These are phyloP conservation scores for Limnodromus scolopaceus DNA, from an alignment of 2,797 vertebrate species.

Conservation along the genomic window DNA sequence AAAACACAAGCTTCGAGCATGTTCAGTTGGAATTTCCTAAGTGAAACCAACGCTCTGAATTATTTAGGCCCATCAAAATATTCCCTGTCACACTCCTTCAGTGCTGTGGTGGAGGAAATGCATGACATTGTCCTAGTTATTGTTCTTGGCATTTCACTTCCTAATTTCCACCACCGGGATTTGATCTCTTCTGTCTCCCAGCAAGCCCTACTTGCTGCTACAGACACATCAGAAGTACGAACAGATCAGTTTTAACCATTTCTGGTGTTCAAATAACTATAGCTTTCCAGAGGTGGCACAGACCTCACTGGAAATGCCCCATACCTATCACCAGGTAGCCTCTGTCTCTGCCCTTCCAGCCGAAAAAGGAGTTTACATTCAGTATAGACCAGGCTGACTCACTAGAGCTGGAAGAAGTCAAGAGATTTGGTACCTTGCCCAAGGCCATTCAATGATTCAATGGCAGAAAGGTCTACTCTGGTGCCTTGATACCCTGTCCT, in stretches of 20 bases:
- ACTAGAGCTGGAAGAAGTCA: neutral
- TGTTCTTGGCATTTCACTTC: constrained; percentile 44
- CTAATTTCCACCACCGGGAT: neutral
- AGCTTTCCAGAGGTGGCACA: neutral
- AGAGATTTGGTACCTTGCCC: neutral
- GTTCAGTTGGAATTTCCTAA: neutral
- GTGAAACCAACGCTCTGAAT: neutral
- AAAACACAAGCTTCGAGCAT: neutral
- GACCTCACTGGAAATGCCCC: neutral
- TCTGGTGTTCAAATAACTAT: neutral
- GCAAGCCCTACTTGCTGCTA: neutral
- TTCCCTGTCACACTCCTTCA: neutral
- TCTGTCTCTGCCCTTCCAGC: neutral
- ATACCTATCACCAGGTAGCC: neutral
- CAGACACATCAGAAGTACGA: neutral
- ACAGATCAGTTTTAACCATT: neutral
- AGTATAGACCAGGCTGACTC: neutral
- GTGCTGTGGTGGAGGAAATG: neutral
- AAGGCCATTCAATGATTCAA: neutral
- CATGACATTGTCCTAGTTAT: neutral
- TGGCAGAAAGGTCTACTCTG: neutral
- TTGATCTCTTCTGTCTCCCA: neutral
- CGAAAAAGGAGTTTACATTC: neutral
- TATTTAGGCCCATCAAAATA: neutral
- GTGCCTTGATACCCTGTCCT: neutral